These are phyloP conservation scores for Cotesia typhae DNA, from an alignment of 1,140 invertebrate genomes.

Conservation along the genomic window DNA sequence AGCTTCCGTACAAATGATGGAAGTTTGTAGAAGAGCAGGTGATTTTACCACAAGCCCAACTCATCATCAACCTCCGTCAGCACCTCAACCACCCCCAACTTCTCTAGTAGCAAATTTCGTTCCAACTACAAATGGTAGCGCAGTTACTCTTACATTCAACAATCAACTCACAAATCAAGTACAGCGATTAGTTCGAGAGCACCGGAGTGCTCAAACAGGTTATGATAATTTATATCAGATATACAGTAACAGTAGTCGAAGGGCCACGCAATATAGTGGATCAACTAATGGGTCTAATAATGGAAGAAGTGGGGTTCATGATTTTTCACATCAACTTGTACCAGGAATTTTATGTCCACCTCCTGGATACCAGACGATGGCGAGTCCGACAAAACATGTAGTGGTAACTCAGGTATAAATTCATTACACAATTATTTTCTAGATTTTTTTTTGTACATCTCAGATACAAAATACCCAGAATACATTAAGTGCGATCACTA, in stretches of 20 bases:
- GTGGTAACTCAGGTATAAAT: constrained; percentile 75
- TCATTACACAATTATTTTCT: neutral
- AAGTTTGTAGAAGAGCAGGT: constrained; percentile 79
- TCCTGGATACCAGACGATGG: constrained; percentile 84
- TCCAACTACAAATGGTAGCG: constrained; percentile 80
- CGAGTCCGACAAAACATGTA: constrained; percentile 86
- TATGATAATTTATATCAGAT: constrained; percentile 85
- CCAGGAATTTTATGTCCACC: constrained; percentile 90
- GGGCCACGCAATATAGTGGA: constrained; percentile 69
- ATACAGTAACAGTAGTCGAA: constrained; percentile 78
- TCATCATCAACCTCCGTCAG: constrained; percentile 68
- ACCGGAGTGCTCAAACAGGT: constrained; percentile 67
- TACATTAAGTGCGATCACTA: neutral
- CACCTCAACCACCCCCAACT: constrained; percentile 70
- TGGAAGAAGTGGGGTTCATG: constrained; percentile 65
- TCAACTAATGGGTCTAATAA: constrained; percentile 61
- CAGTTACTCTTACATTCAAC: constrained; percentile 87
- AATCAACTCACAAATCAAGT: constrained; percentile 81
- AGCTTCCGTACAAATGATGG: constrained; percentile 96
- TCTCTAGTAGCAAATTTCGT: constrained; percentile 74
- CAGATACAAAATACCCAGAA: neutral
- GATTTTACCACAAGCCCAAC: constrained; percentile 69
- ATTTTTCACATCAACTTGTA: constrained; percentile 86
- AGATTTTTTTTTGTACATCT: constrained; percentile 4
- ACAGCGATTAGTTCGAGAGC: constrained; percentile 72